A percentile compares a stretch with the other conserved stretches of the same genome.
Evolutionary conservation across 23 tunicate species (phyloP).

Genomic region (Styela plicata): DNA sequence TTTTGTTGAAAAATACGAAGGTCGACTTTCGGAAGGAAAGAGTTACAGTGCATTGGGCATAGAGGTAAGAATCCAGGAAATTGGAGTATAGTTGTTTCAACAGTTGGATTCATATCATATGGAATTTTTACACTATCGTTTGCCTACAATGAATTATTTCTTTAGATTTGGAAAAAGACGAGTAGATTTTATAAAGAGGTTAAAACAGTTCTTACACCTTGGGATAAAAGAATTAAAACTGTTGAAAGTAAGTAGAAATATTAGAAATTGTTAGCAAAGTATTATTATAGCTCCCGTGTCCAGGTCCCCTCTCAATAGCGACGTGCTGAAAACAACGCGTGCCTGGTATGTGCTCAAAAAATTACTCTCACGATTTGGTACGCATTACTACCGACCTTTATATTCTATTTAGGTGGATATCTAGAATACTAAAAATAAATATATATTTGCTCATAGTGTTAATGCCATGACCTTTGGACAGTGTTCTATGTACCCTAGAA

Average conservation of each 20-base stretch:
- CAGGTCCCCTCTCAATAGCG: background rate
- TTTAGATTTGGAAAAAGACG: slow-evolving; percentile 39
- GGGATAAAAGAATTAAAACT: slow-evolving; percentile 63
- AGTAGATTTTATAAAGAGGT: slow-evolving; percentile 32
- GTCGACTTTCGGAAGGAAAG: slow-evolving; percentile 25
- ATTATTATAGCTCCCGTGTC: background rate
- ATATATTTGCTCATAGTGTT: no score
- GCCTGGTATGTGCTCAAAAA: no score
- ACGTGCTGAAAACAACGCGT: background rate
- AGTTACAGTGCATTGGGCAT: slow-evolving; percentile 31
- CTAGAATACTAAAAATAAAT: no score
- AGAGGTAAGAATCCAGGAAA: slow-evolving; percentile 34
- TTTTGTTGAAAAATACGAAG: slow-evolving; percentile 54
- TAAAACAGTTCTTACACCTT: slow-evolving; percentile 42
- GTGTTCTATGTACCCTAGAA: no score
- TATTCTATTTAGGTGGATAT: no score
- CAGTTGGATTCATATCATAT: no score
- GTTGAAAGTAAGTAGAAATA: slow-evolving; percentile 39
- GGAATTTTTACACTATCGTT: no score
- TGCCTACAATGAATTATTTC: no score
- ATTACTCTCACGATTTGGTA: no score
- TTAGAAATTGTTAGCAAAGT: background rate
- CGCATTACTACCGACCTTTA: no score
- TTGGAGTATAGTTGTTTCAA: no score
- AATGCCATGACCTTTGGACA: no score